A percentile compares a stretch with the other conserved stretches of the same genome.
phyloP scores from a whole-genome alignment of 2,888 invertebrate genomes.

The Fissipunctia ypsillon region DNA sequence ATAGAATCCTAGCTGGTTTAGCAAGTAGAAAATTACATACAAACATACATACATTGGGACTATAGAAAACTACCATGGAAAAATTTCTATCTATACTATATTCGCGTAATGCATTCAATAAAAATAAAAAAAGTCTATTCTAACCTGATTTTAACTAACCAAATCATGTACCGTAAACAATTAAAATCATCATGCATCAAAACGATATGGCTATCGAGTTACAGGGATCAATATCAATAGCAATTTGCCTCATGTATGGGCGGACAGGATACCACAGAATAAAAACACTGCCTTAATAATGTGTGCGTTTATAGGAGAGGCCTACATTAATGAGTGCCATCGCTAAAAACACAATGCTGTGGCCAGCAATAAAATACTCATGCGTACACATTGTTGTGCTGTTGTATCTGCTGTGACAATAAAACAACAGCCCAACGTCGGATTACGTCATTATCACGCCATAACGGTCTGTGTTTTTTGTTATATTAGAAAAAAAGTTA shows the following conservation, averaged over 20 bases:
- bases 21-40: background rate
- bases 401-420: constrained; percentile 62
- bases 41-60: background rate
- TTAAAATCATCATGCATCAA: constrained; percentile 5
- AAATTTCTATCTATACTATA: no score
- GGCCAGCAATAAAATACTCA: constrained; percentile 74
- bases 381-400: constrained; percentile 69
- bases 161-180: constrained; percentile 3
- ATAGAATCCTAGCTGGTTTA: background rate
- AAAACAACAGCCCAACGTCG: constrained; percentile 57
- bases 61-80: background rate
- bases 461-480: constrained; percentile 64
- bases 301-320: constrained; percentile 27
- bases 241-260: constrained; percentile 22
- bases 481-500: constrained; percentile 55
- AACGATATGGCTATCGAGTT: constrained; percentile 4
- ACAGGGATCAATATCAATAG: constrained; percentile 31
- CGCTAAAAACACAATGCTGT: constrained; percentile 70
- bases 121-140: background rate
- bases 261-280: constrained; percentile 42
- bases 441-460: constrained; percentile 70
- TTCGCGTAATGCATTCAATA: background rate
- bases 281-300: constrained; percentile 35
- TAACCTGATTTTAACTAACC: no score
- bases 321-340: constrained; percentile 51